Evolutionary conservation across 53 echinoderm and acorn worm species (phyloP).

Genomic region (Pentamera pediparva): DNA sequence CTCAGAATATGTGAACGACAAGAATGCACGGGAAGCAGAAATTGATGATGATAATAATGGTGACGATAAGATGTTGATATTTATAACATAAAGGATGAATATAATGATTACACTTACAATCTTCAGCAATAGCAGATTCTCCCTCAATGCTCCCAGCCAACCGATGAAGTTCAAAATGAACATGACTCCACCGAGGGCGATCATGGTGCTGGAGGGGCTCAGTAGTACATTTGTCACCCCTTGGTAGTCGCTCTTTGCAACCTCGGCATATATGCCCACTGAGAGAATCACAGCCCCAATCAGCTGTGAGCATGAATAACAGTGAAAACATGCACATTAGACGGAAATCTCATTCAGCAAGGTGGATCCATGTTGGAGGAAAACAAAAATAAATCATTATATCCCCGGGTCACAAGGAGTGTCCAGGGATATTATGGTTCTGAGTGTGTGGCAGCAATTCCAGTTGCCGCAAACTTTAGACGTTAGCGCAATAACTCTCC

Average conservation of each 20-base stretch:
- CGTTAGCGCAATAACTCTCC: too few species aligned
- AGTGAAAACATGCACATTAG: background rate
- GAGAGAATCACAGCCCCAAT: slow-evolving; percentile 62
- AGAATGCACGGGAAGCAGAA: background rate
- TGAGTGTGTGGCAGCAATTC: too few species aligned
- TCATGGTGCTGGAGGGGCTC: slow-evolving; percentile 73
- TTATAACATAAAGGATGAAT: background rate
- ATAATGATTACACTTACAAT: slow-evolving; percentile 68
- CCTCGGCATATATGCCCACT: slow-evolving; percentile 89
- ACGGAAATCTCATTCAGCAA: background rate
- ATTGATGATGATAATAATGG: background rate
- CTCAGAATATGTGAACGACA: background rate
- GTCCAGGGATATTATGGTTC: background rate
- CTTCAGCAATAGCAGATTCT: slow-evolving; percentile 77
- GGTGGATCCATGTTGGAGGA: background rate
- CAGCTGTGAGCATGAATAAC: slow-evolving; percentile 33
- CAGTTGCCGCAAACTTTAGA: too few species aligned
- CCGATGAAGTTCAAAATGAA: slow-evolving; percentile 80
- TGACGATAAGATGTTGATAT: background rate
- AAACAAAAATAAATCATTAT: background rate
- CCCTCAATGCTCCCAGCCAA: slow-evolving; percentile 83
- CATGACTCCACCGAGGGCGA: slow-evolving; percentile 85
- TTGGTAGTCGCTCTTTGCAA: slow-evolving; percentile 77
- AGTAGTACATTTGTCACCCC: slow-evolving; percentile 75
- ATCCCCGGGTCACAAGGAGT: background rate